Conservation (phyloP, 2,797 vertebrate species). For the Dicrostonyx torquatus region DNA sequence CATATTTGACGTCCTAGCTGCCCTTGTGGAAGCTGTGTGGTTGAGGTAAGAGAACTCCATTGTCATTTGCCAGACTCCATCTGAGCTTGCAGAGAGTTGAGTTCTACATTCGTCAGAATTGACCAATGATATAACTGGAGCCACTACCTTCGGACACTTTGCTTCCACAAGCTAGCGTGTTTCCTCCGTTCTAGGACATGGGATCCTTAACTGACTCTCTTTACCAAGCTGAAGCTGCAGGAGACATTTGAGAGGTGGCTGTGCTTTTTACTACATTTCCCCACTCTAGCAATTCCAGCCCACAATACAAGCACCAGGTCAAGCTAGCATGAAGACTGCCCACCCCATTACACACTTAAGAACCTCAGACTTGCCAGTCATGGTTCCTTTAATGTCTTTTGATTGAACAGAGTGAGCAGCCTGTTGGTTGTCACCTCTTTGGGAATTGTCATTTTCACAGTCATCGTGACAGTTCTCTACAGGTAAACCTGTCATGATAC, state of each 20-base stretch:
- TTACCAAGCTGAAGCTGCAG: neutral
- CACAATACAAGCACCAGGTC: neutral
- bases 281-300: neutral
- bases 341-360: neutral
- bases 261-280: neutral
- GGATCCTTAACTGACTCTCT: neutral
- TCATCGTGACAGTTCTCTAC: neutral
- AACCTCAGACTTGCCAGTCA: neutral
- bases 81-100: neutral
- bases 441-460: neutral
- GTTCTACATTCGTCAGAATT: neutral
- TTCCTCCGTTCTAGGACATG: neutral
- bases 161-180: neutral
- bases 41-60: neutral
- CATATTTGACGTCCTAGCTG: neutral
- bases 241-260: neutral
- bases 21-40: fast-evolving
- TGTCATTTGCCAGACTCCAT: neutral
- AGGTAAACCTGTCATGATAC: neutral
- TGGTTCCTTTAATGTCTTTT: neutral
- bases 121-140: neutral
- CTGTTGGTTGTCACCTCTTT: neutral
- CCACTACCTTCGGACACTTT: neutral
- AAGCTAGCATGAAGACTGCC: neutral
- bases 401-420: too few species aligned